A percentile compares a stretch with the other conserved stretches of the same genome.
Evolutionary conservation across 2,888 invertebrate genomes (phyloP).

Genomic region (Drosophila anomalata): DNA sequence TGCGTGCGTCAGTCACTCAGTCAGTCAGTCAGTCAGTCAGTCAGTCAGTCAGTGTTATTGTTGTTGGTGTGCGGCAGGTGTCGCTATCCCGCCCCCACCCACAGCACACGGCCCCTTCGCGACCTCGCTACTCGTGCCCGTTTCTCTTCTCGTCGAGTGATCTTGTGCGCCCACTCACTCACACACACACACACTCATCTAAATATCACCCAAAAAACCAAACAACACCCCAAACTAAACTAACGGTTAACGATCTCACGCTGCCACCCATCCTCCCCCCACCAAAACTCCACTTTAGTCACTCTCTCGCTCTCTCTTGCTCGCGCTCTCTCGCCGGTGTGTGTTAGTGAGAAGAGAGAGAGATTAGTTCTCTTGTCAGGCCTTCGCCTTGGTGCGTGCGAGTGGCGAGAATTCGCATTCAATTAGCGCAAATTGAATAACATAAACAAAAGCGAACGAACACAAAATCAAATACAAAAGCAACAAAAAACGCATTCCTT

Average conservation of each 20-base stretch:
- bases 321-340: neutral
- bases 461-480: constrained; percentile 14
- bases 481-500: constrained; percentile 34
- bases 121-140: neutral
- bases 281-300: neutral
- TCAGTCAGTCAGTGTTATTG: neutral
- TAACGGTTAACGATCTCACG: constrained; percentile 35
- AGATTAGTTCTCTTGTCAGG: neutral
- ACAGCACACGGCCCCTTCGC: neutral
- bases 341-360: too few species aligned
- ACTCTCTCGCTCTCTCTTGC: neutral
- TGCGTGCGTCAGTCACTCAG: constrained; percentile 28
- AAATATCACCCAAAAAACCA: neutral
- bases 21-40: constrained; percentile 14
- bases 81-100: constrained; percentile 32
- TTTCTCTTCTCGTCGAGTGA: constrained; percentile 26
- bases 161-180: constrained; percentile 41
- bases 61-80: constrained; percentile 63
- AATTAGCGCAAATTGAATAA: constrained; percentile 42
- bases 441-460: constrained; percentile 27
- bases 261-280: constrained; percentile 8
- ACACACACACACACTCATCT: constrained; percentile 5
- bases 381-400: constrained; percentile 8
- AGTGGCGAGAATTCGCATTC: constrained; percentile 41
- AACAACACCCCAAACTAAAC: constrained; percentile 11